Evolutionary conservation across 1,140 invertebrate species (phyloP).

Genomic region (Bombus sibiricus): DNA sequence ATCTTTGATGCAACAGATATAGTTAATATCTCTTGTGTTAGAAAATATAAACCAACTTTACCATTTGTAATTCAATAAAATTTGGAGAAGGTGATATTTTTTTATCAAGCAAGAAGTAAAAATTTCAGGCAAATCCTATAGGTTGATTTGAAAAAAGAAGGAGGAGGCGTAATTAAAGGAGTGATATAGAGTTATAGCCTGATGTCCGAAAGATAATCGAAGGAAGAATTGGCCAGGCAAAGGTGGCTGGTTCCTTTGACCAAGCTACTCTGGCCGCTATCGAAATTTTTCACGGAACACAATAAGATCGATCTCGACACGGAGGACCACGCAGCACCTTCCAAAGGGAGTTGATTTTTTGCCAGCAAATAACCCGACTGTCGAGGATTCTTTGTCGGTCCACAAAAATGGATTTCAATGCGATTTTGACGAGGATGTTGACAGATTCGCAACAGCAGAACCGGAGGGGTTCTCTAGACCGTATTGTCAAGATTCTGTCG

Average conservation of each 20-base stretch:
- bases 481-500: conserved; percentile 37
- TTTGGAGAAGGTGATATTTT: neutral
- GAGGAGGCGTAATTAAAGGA: neutral
- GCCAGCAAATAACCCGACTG: conserved; percentile 38
- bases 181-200: neutral
- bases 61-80: neutral
- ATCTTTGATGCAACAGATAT: too few species aligned
- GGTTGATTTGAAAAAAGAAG: neutral
- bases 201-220: neutral
- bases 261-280: neutral
- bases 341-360: conserved; percentile 53
- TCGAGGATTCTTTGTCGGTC: conserved; percentile 34
- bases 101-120: neutral
- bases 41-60: too few species aligned
- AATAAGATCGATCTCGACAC: conserved; percentile 46
- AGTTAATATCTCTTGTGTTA: too few species aligned
- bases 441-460: conserved; percentile 59
- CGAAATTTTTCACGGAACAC: conserved; percentile 34
- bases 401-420: conserved; percentile 45
- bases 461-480: conserved; percentile 46
- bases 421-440: conserved; percentile 65
- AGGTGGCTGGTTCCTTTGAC: conserved; percentile 3
- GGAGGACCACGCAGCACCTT: conserved; percentile 9
- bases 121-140: neutral
- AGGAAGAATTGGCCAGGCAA: neutral